A percentile compares a stretch with the other conserved stretches of the same genome.
phyloP scores from a whole-genome alignment of 2,888 invertebrate species.

The Aphrophora alni region DNA sequence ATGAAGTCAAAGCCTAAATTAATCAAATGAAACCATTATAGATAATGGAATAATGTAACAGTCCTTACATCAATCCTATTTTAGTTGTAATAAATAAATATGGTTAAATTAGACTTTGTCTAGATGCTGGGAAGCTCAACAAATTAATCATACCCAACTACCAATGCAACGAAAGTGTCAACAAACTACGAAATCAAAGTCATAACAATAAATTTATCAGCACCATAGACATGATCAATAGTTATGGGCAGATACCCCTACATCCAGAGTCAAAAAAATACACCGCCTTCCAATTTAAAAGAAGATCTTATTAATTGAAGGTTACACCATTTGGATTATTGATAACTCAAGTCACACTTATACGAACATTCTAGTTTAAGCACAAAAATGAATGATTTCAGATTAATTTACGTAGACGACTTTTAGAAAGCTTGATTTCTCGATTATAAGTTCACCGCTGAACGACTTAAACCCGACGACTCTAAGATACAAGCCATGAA shows the following conservation, averaged over 20 bases:
- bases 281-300: neutral
- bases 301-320: neutral
- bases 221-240: neutral
- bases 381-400: neutral
- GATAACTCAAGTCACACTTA: neutral
- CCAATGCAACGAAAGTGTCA: neutral
- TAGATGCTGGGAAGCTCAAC: constrained; percentile 9
- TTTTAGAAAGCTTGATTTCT: neutral
- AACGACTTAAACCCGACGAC: neutral
- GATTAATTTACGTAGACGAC: constrained; percentile 1
- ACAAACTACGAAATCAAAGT: neutral
- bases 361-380: neutral
- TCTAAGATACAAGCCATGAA: neutral
- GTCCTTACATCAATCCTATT: too few species aligned
- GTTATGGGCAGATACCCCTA: neutral
- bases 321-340: constrained; percentile 12
- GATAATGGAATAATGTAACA: too few species aligned
- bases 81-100: constrained; percentile 4
- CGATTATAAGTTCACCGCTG: neutral
- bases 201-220: neutral
- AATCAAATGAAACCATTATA: too few species aligned
- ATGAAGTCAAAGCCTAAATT: too few species aligned
- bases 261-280: neutral
- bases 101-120: too few species aligned
- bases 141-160: neutral